Percentiles rank a stretch among this genome's conserved stretches.
phyloP scores from a whole-genome alignment of 2,888 invertebrate genomes.

The Cacoxenus indagator region DNA sequence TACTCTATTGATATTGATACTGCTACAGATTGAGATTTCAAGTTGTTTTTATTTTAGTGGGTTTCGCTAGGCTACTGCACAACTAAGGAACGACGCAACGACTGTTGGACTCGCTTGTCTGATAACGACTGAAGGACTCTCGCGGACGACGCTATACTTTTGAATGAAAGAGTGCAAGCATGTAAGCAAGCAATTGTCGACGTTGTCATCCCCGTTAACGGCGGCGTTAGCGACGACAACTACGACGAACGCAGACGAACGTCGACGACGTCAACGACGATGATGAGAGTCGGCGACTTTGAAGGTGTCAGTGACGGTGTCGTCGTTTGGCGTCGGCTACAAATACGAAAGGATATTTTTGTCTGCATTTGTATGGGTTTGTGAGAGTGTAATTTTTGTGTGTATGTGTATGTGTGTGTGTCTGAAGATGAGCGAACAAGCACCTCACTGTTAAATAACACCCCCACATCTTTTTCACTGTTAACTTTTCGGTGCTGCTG shows the following conservation, averaged over 20 bases:
- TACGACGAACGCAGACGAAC: conserved; percentile 13
- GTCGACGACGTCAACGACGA: conserved; percentile 27
- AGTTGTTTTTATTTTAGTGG: conserved; percentile 16
- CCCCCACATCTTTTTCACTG: not conserved
- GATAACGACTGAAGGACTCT: conserved; percentile 70
- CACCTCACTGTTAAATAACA: conserved; percentile 7
- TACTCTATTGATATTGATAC: conserved; percentile 21
- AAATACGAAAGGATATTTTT: not conserved
- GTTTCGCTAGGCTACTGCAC: conserved; percentile 67
- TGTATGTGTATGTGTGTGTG: not conserved
- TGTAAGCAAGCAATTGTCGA: conserved; percentile 38
- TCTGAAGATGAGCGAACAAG: not conserved
- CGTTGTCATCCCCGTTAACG: conserved; percentile 37
- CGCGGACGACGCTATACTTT: conserved; percentile 64
- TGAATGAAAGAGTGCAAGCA: conserved; percentile 40
- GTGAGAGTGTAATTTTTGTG: not conserved
- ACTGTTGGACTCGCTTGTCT: conserved; percentile 70
- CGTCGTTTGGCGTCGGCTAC: conserved; percentile 5
- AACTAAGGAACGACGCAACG: conserved; percentile 70
- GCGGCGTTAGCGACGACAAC: conserved; percentile 17
- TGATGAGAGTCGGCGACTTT: not conserved
- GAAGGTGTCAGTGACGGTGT: not conserved
- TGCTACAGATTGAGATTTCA: conserved; percentile 8
- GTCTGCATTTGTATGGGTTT: not conserved
- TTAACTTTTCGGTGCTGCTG: not conserved